Conservation (phyloP, 2,113 vertebrate genomes). For the Myotis lucifugus region DNA sequence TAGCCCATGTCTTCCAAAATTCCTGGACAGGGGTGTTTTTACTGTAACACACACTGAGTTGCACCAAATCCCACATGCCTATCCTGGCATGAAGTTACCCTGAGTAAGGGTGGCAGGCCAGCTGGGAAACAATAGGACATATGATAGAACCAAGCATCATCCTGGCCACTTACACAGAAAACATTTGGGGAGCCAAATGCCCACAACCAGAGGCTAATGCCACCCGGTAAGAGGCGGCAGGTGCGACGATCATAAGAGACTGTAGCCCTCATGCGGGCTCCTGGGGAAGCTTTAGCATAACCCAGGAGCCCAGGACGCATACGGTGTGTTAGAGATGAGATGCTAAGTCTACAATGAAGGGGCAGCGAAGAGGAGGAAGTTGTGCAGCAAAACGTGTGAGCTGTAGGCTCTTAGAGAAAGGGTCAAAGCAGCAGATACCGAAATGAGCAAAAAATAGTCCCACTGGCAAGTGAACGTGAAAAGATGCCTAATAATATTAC, state of each 20-base stretch:
- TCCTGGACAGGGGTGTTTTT: background rate
- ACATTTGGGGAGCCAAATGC: background rate
- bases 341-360: background rate
- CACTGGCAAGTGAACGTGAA: background rate
- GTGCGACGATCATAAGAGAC: background rate
- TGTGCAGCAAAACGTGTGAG: background rate
- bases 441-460: background rate
- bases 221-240: background rate
- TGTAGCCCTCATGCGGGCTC: accelerated
- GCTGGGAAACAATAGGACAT: background rate
- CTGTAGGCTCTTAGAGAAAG: background rate
- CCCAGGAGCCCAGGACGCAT: background rate
- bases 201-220: background rate
- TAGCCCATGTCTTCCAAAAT: background rate
- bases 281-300: background rate
- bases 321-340: background rate
- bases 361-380: background rate
- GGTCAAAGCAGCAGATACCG: background rate
- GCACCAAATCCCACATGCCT: background rate
- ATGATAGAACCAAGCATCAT: background rate
- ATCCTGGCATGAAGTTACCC: background rate
- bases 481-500: background rate
- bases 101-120: background rate
- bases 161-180: background rate
- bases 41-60: background rate